Evolutionary conservation across 2,888 invertebrate species (phyloP).

Genomic region (Pristionchus mayeri): DNA sequence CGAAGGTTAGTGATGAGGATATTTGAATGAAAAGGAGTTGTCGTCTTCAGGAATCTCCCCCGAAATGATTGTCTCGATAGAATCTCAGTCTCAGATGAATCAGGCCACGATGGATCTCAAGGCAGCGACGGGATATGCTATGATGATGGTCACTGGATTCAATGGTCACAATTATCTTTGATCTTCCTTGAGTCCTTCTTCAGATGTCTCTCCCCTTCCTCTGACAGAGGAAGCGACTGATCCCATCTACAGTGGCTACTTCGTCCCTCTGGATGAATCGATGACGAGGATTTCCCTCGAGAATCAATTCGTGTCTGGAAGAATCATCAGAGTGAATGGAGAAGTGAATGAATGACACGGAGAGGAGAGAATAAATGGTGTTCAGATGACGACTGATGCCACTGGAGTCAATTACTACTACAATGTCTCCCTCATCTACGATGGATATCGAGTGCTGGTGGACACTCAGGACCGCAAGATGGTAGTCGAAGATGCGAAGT

Average conservation of each 20-base stretch:
- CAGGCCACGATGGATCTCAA: neutral
- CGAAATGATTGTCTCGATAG: neutral
- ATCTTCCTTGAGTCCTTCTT: neutral
- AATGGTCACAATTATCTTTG: neutral
- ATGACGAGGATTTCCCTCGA: neutral
- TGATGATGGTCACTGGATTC: conserved; percentile 50
- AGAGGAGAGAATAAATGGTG: neutral
- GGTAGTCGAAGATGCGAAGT: conserved; percentile 43
- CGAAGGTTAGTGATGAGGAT: neutral
- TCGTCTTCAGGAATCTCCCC: conserved; percentile 4
- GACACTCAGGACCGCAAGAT: neutral
- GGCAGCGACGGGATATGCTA: neutral
- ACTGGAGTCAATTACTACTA: neutral
- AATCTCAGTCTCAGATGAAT: neutral
- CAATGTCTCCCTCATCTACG: conserved; percentile 8
- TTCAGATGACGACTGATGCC: neutral
- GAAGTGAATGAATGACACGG: neutral
- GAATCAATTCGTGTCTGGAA: conserved; percentile 7
- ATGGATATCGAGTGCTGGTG: conserved; percentile 4
- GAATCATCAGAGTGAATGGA: neutral
- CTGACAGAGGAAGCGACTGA: neutral
- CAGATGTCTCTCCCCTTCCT: conserved; percentile 22
- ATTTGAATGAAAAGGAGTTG: neutral
- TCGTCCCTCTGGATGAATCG: neutral
- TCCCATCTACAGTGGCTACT: neutral